Evolutionary conservation across 2,797 vertebrate species (phyloP).

Genomic region (Halcyon badia): DNA sequence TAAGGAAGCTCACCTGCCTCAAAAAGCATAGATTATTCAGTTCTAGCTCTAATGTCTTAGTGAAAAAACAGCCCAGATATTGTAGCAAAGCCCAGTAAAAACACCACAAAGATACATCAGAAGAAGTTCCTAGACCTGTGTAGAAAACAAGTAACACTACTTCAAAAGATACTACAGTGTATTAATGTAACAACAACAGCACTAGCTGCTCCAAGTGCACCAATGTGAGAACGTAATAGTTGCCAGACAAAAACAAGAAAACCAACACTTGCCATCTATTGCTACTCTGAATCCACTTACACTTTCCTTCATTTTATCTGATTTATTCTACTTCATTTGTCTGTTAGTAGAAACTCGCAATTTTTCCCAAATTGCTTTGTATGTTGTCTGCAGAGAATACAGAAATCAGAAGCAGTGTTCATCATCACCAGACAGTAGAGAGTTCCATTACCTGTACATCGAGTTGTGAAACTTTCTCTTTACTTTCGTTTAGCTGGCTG

Average conservation of each 20-base stretch:
- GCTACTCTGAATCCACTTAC: neutral
- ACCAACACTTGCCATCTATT: neutral
- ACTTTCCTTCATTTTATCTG: neutral
- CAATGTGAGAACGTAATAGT: neutral
- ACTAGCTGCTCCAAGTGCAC: neutral
- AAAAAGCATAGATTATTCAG: neutral
- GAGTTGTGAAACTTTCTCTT: slow-evolving; percentile 92
- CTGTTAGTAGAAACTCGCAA: neutral
- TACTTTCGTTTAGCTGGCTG: slow-evolving; percentile 91
- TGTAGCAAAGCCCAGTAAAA: neutral
- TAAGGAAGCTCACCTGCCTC: neutral
- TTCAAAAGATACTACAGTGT: neutral
- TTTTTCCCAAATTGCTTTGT: neutral
- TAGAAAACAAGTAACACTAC: neutral
- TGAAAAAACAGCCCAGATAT: neutral
- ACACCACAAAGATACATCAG: neutral
- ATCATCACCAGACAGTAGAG: neutral
- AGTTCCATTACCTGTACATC: slow-evolving; percentile 89
- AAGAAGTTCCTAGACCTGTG: neutral
- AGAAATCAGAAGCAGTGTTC: neutral
- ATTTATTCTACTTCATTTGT: neutral
- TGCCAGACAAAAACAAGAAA: neutral
- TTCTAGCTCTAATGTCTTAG: neutral
- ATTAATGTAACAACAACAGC: neutral
- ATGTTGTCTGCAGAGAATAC: neutral